Conservation (phyloP, 2,888 invertebrate genomes). For the Tetragonula carbonaria region DNA sequence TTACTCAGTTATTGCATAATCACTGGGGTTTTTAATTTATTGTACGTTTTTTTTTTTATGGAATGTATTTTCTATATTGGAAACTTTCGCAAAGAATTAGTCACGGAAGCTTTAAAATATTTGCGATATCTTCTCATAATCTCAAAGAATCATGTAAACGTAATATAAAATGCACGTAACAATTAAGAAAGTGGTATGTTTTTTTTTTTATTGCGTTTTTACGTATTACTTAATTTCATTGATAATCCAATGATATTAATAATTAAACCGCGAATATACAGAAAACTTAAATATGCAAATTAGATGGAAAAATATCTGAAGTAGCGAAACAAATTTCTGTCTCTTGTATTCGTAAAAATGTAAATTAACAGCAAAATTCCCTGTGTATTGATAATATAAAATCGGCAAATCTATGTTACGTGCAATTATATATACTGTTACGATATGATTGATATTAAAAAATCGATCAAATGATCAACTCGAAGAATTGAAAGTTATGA, state of each 20-base stretch:
- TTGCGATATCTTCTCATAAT: neutral
- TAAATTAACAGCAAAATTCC: neutral
- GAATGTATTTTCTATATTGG: neutral
- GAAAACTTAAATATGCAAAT: neutral
- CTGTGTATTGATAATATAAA: neutral
- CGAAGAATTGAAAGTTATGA: neutral
- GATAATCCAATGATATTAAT: neutral
- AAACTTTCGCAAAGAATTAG: slow-evolving; percentile 1
- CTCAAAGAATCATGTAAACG: neutral
- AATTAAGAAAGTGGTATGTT: slow-evolving; percentile 22
- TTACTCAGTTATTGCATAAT: neutral
- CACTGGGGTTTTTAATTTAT: slow-evolving; percentile 26
- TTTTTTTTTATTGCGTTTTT: slow-evolving; percentile 46
- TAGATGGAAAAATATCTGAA: neutral
- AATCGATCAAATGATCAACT: neutral
- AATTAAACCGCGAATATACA: neutral
- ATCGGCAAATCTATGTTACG: neutral
- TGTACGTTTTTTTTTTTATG: slow-evolving; percentile 4
- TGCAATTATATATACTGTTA: neutral
- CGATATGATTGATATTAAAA: neutral
- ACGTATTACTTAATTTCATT: neutral
- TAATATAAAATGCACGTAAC: neutral
- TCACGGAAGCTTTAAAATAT: slow-evolving; percentile 18
- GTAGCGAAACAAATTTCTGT: neutral
- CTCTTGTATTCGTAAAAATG: neutral